These are phyloP conservation scores for Anoplolepis gracilipes DNA, from an alignment of 1,140 invertebrate species.

Conservation along the genomic window DNA sequence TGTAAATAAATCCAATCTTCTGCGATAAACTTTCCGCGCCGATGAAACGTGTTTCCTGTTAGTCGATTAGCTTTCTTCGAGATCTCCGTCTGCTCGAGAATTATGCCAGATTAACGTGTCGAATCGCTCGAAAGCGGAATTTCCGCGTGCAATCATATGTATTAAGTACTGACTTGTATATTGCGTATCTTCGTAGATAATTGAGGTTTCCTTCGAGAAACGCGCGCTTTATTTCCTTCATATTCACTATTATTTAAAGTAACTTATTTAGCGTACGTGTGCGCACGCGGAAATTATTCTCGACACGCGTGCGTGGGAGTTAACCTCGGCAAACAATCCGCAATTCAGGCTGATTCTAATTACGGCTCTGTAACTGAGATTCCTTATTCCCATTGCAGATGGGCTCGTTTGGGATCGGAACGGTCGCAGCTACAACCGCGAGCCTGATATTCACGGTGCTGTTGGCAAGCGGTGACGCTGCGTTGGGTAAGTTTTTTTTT, in stretches of 20 bases:
- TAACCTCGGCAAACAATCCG: constrained; percentile 14
- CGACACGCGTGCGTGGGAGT: not conserved
- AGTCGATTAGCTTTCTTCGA: constrained; percentile 20
- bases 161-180: not conserved
- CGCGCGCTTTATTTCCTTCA: not conserved
- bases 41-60: constrained; percentile 11
- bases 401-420: constrained; percentile 80
- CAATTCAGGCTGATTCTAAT: constrained; percentile 57
- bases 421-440: constrained; percentile 66
- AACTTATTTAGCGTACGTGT: not conserved
- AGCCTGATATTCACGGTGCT: constrained; percentile 73
- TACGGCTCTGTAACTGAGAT: constrained; percentile 64
- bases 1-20: too few species aligned
- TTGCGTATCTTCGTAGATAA: not conserved
- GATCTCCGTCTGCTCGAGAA: not conserved
- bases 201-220: too few species aligned
- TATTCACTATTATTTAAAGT: not conserved
- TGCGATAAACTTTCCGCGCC: not conserved
- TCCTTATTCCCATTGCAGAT: constrained; percentile 81
- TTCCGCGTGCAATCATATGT: not conserved
- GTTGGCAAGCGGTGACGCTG: constrained; percentile 78
- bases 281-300: not conserved
- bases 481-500: constrained; percentile 79
- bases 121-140: not conserved
- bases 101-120: constrained; percentile 30